A percentile compares a stretch with the other conserved stretches of the same genome.
Conservation (phyloP, 2,797 vertebrate genomes). For the Ptychobarbus kaznakovi region DNA sequence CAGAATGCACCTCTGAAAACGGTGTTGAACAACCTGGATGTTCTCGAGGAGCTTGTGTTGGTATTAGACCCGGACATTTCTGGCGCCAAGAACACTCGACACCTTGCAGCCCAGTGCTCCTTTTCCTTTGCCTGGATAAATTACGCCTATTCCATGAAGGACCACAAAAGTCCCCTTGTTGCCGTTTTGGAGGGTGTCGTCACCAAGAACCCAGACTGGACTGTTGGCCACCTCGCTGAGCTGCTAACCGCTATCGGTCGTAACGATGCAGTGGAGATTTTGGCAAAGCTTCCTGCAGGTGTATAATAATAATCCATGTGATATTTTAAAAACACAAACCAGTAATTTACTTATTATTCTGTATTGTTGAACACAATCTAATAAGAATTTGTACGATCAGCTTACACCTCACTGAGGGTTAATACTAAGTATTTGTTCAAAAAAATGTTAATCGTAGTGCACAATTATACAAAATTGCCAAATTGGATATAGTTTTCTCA, state of each 20-base stretch:
- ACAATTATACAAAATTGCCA: neutral
- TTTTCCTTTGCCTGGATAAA: slow-evolving; percentile 79
- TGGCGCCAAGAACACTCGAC: slow-evolving; percentile 69
- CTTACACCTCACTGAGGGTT: neutral
- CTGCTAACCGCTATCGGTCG: slow-evolving; percentile 71
- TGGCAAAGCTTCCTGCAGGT: slow-evolving; percentile 58
- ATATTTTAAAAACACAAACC: neutral
- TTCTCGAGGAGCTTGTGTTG: slow-evolving; percentile 79
- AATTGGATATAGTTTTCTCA: no score
- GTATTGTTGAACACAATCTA: neutral
- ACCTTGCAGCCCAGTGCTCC: slow-evolving; percentile 76
- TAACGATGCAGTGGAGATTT: slow-evolving; percentile 72
- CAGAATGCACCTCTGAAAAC: slow-evolving; percentile 69
- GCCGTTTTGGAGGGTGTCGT: slow-evolving; percentile 76
- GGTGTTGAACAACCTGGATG: slow-evolving; percentile 79
- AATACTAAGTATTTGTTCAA: neutral
- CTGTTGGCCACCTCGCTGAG: slow-evolving; percentile 69
- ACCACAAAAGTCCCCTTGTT: slow-evolving; percentile 76
- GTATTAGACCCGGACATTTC: slow-evolving; percentile 78
- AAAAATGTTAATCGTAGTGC: neutral
- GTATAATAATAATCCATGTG: neutral
- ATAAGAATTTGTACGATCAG: neutral
- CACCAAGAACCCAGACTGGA: slow-evolving; percentile 76
- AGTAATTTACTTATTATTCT: neutral
- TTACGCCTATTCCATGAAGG: slow-evolving; percentile 82